Base-by-base conservation (phyloP, 1,140 invertebrate species). In the Helicoverpa armigera region DNA sequence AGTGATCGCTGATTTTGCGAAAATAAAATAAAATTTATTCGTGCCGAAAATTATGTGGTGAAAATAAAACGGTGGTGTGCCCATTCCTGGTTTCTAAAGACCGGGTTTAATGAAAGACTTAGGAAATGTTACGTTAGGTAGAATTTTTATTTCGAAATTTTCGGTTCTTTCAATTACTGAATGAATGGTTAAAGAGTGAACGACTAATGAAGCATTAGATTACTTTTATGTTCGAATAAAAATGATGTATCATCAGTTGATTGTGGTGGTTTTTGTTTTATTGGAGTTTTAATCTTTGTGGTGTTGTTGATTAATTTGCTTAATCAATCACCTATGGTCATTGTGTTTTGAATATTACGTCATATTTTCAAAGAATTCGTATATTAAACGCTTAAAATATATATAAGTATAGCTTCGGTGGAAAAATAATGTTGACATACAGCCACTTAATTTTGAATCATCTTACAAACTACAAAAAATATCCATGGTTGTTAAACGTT, bases 11-110 rank as follows among this genome's bases (percentile, higher is more conserved):
- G 79, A 75, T 73, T 74, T 29, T 58, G 73, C 79, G 48, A 72
- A 75, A 80, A 72, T 63, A 70, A 70, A 69, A 70, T 70, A 63
- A 80, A 79, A 80, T 80, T 80, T 53, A 53, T 80, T 80, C 48
- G 29, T 29, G 48, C 67, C 16, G 67, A 79, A 79, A 79, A 79
- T 60, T 56, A 80, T 80, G 48, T 75, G 79, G 56, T 18, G 43
- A 50, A 61, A 61, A 61, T 60, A 75, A 54, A 50, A 31, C 51
- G 43, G 2, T 1, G 16, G 48, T 35, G 50, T 13, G 48, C 31
- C 35, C n/a, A 31, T 75, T 76, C 7, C 35, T 48, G 23, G 35
- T 10, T 77, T 77, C 75, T 77, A 77, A 77, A 77, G 61, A 67
- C 75, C 12, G 50, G 9, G 35, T 76, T 63, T 70, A 58, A 74